Evolutionary conservation across 2,888 invertebrate genomes (phyloP), one percentile per base, ranked within the genome.

Genomic region (Pseudococcus jackbeardsleyi): DNA sequence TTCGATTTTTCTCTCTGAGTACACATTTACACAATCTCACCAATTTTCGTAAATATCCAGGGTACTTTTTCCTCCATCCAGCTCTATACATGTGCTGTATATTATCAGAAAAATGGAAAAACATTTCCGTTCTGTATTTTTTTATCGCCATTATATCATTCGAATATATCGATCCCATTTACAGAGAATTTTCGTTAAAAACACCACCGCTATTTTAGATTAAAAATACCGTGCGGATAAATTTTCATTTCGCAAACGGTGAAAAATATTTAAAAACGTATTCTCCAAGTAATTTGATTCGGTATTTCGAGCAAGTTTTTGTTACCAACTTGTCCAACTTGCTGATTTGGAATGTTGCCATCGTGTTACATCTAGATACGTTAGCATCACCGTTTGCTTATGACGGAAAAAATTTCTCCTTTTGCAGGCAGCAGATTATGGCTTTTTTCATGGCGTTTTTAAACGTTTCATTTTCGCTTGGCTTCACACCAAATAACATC

Each of bases 401-500:
- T 82, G 79, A 82, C 79, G 79, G 79, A 82, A 82, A 42, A 79
- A 82, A 33, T 46, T 82, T 42, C 46, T 82, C 46, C 33, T 42
- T 42, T 82, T 82, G 33, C 15, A 46, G 42, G 79, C 33, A 42
- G 46, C 39, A 82, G 42, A 46, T 82, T 82, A 82, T 82, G 46
- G 79, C 42, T 82, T 82, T 82, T 82, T 82, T 82, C 79, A 46
- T 42, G 19, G 46, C 15, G 79, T 46, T 82, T 82, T 82, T 82
- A 46, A 82, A 82, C 79, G 79, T 82, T 82, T 82, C 46, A 82
- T 82, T 82, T 82, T 82, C 79, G 79, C 46, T 82, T 82, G 79
- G 79, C 79, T 82, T 82, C 79, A 82, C 79, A 82, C 79, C 79
- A 82, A 82, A 82, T 82, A 82, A 46, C n/a, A 46, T 19, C 19